These are phyloP conservation scores for Leptinotarsa undecemlineata DNA, from an alignment of 1,140 invertebrate genomes.

Conservation along the genomic window DNA sequence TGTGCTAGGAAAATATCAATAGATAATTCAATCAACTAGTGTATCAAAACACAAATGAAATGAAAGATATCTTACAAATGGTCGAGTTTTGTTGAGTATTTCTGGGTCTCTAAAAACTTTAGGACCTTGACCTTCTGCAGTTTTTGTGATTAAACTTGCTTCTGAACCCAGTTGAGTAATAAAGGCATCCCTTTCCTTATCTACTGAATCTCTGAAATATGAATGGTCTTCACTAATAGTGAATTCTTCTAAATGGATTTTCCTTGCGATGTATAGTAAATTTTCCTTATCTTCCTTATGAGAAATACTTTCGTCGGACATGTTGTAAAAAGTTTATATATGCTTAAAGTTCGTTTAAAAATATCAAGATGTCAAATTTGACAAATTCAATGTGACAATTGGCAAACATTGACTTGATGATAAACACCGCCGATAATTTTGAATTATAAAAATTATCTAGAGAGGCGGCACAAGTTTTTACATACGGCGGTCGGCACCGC, in stretches of 20 bases:
- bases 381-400: too few relatives aligned
- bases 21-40: too few relatives aligned
- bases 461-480: too few relatives aligned
- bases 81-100: constrained; percentile 28
- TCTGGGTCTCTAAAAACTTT: constrained; percentile 28
- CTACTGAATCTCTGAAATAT: constrained; percentile 28
- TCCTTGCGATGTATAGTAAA: constrained; percentile 35
- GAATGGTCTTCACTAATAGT: constrained; percentile 25
- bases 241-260: constrained; percentile 36
- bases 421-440: too few relatives aligned
- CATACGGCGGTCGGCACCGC: too few relatives aligned
- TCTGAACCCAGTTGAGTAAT: background rate
- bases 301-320: constrained; percentile 39
- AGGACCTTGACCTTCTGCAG: constrained; percentile 1
- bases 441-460: too few relatives aligned
- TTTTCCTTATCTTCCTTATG: constrained; percentile 40
- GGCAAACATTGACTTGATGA: too few relatives aligned
- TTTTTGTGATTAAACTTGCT: background rate
- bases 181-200: background rate
- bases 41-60: background rate
- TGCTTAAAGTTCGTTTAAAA: too few relatives aligned
- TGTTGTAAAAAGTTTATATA: constrained; percentile 1
- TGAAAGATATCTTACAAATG: constrained; percentile 37
- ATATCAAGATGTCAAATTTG: too few relatives aligned
- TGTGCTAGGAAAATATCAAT: too few relatives aligned